phyloP scores from a whole-genome alignment of 2,113 vertebrate species.

The Gasterosteus aculeatus region DNA sequence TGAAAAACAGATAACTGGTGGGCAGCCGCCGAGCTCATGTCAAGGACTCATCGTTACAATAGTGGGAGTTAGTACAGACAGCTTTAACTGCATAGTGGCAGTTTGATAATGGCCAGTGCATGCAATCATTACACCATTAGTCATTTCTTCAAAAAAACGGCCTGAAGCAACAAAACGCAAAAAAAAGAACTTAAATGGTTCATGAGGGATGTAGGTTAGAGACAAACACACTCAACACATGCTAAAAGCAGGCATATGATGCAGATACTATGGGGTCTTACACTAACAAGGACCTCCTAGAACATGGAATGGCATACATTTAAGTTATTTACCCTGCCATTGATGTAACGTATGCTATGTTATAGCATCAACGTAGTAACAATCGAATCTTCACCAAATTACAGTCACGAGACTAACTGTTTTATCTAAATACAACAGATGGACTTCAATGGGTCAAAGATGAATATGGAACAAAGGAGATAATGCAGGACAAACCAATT shows the following conservation, averaged over 20 bases:
- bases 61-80: conserved; percentile 32
- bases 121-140: conserved; percentile 38
- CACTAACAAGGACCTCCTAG: conserved; percentile 11
- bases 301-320: conserved; percentile 1
- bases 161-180: not conserved
- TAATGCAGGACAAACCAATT: not conserved
- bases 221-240: conserved; percentile 30
- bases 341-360: not conserved
- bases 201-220: conserved; percentile 22
- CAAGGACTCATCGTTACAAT: conserved; percentile 47
- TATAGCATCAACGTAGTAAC: too few species aligned
- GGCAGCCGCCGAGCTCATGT: conserved; percentile 43
- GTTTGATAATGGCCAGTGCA: conserved; percentile 40
- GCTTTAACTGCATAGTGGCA: conserved; percentile 19
- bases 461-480: not conserved
- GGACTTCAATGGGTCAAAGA: not conserved
- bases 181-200: not conserved
- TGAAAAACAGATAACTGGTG: conserved; percentile 34
- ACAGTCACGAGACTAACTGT: too few species aligned
- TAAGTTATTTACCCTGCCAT: conserved; percentile 16
- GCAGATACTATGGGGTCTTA: not conserved
- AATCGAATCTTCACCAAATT: too few species aligned
- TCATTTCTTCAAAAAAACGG: conserved; percentile 18
- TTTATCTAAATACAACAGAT: not conserved
- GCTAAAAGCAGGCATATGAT: conserved; percentile 8